Base-by-base conservation (phyloP, 2,113 vertebrate genomes). In the Haplotaxodon microlepis region DNA sequence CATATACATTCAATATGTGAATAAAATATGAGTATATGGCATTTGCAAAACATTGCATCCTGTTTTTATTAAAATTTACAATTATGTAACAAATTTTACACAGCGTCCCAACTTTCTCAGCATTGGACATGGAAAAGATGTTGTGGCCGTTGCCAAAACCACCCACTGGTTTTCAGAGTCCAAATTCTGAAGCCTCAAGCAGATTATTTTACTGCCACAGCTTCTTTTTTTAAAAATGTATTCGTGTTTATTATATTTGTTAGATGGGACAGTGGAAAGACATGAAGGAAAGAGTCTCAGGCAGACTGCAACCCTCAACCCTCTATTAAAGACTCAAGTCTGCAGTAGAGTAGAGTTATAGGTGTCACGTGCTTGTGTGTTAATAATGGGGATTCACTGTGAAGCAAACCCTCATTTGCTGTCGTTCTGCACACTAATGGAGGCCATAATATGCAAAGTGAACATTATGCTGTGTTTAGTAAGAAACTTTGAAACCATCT, bases 1-100 rank as follows among this genome's bases (percentile, higher is more conserved):
- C 61, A 66, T 66, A 45, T 45, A 45, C 0, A 4, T 45, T 73
- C 9, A 45, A 16, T 73, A 17, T 45, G 38, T 17, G 69, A 73
- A 73, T 27, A 2, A 73, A 45, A 47, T 73, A 73, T 73, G 69
- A 27, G 69, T 47, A 27, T 29, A 27, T 29, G 21, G 29, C 21
- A 73, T 73, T 45, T 73, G 40, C 40, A 73, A 45, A 73, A 11
- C 69, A 73, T 47, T 73, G 69, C 40, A 47, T 73, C 9, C 14
- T 29, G 14, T 73, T 73, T 45, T 7, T 7, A 45, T 73, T 73
- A 27, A 29, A 45, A 73, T 47, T 73, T 45, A 73, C 21, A 47
- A 10, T 61, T 61, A 61, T 61, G 57, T 34, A 61, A 61, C 57
- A 34, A 4, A 61, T 47, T 47, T 11, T 73, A 47, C 8, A 29